Evolutionary conservation across 2,113 vertebrate species (phyloP).

Genomic region (Misgurnus anguillicaudatus): DNA sequence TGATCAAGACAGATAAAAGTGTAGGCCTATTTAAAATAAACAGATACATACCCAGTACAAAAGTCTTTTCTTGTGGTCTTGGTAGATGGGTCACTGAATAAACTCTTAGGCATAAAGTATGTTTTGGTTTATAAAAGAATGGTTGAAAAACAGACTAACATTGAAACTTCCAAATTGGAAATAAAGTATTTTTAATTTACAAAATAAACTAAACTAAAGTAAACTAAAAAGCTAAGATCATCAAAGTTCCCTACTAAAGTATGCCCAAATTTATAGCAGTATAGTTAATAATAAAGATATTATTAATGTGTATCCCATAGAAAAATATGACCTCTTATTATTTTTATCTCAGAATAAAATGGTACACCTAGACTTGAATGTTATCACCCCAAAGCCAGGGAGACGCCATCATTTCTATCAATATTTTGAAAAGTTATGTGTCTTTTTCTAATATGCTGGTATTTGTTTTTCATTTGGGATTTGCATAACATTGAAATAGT

Average conservation of each 20-base stretch:
- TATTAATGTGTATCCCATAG: conserved; percentile 31
- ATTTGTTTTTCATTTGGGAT: conserved; percentile 17
- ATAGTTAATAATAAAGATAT: background rate
- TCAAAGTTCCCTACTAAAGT: background rate
- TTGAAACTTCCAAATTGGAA: background rate
- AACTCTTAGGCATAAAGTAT: background rate
- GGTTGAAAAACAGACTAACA: background rate
- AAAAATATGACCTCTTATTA: conserved; percentile 8
- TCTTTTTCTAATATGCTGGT: background rate
- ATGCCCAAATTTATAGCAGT: background rate
- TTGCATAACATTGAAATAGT: background rate
- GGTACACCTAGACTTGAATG: conserved; percentile 25
- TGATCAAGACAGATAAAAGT: too few relatives aligned
- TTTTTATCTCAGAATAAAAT: too few relatives aligned
- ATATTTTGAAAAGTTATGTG: conserved; percentile 14
- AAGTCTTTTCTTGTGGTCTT: conserved; percentile 22
- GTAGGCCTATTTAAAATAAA: too few relatives aligned
- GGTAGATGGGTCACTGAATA: background rate
- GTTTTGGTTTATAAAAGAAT: background rate
- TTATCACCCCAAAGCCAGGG: conserved; percentile 16
- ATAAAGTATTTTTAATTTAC: background rate
- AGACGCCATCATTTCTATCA: conserved; percentile 2
- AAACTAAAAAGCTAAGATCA: too few relatives aligned
- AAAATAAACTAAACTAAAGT: background rate
- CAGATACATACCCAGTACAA: background rate